Evolutionary conservation across 2,888 invertebrate genomes (phyloP).

Genomic region (Opisthograptis luteolata): DNA sequence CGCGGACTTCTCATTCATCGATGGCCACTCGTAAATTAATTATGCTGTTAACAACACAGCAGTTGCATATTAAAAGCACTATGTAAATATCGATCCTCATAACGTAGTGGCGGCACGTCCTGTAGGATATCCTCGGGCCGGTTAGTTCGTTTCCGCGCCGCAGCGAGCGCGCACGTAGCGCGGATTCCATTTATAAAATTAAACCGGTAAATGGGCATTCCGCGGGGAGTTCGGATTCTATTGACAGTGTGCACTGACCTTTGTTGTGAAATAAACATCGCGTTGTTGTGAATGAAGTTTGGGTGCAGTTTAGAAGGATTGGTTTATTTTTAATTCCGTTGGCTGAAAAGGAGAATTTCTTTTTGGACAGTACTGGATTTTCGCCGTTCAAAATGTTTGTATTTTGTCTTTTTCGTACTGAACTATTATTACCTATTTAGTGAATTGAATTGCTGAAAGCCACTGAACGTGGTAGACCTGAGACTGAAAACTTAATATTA

Average conservation of each 20-base stretch:
- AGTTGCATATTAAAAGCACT: slow-evolving; percentile 77
- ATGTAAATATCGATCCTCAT: slow-evolving; percentile 82
- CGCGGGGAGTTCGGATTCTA: slow-evolving; percentile 39
- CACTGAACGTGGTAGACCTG: too few species aligned
- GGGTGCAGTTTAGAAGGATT: slow-evolving; percentile 2
- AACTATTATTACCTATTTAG: neutral
- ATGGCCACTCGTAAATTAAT: slow-evolving; percentile 40
- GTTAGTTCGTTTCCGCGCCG: slow-evolving; percentile 77
- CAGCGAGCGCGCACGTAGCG: slow-evolving; percentile 67
- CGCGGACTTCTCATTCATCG: slow-evolving; percentile 31
- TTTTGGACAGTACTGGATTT: slow-evolving; percentile 10
- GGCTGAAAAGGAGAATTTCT: neutral
- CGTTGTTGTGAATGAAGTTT: slow-evolving; percentile 25
- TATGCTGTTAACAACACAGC: slow-evolving; percentile 49
- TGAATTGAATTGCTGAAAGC: too few species aligned
- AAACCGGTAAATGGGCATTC: slow-evolving; percentile 50
- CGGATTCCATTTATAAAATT: slow-evolving; percentile 62
- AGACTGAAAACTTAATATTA: too few species aligned
- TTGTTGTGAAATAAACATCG: slow-evolving; percentile 32
- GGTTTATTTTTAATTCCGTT: neutral
- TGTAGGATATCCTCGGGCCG: slow-evolving; percentile 74
- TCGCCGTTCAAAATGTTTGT: slow-evolving; percentile 30
- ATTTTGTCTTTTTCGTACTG: slow-evolving; percentile 6
- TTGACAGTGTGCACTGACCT: slow-evolving; percentile 48
- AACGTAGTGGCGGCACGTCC: slow-evolving; percentile 72